Base-by-base conservation (phyloP, 1,140 invertebrate species). In the Bombus balteatus region DNA sequence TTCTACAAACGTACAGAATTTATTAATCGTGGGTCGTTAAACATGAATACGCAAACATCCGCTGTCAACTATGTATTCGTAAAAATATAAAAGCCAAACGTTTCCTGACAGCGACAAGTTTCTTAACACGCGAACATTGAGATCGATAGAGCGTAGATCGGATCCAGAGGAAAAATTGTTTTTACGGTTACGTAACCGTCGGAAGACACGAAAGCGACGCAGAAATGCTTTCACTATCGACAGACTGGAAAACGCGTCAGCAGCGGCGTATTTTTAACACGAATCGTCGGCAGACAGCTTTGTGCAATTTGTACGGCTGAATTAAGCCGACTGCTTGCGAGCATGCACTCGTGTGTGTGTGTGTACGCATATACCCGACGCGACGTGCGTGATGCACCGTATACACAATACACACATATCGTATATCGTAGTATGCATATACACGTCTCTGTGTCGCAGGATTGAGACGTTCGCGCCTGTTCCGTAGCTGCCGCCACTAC, bases 221-320 rank as follows among this genome's bases (percentile, higher is more conserved):
- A 81, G 53, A 85, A 72, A 81, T 85, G 76, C 77, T 81, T 79
- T 80, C 83, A 72, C 76, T 85, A 85, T 85, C 83, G 83, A 73
- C 83, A 81, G 77, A 85, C 77, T 85, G 83, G 83, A 66, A 81
- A 86, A 82, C 71, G 62, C 53, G 70, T 59, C 32, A 53, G 76
- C 32, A 47, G 41, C 39, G 32, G 39, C 22, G 68, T 85, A 80
- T 80, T 85, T 85, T 85, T 85, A 80, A 85, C 65, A 34, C 53
- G 68, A 47, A 53, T 72, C 53, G 83, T 22, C 57, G 79, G 57
- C 71, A 79, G 76, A 86, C 71, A 66, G 79, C 79, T 81, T 81
- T 81, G 79, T 74, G 79, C 71, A 74, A 86, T 86, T 82, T 79
- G 28, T 53, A 81, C 71, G 71, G 84, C 28, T 81, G 71, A 74